These are phyloP conservation scores for Microctonus hyperodae DNA, from an alignment of 2,888 invertebrate genomes.

Conservation along the genomic window DNA sequence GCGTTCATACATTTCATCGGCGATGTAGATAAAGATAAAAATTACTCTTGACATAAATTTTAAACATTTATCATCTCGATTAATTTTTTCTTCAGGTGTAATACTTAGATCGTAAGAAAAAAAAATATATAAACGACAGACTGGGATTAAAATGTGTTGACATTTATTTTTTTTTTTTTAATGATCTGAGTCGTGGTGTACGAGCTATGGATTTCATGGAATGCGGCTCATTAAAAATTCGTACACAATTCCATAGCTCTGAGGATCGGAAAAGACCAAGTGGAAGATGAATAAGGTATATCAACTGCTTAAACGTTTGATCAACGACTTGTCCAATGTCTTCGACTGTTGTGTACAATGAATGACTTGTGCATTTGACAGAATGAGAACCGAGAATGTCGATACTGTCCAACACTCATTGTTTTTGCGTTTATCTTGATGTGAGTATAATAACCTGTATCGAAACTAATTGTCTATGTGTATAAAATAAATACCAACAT, in stretches of 20 bases:
- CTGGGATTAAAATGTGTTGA: neutral
- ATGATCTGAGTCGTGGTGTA: neutral
- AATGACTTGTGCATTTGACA: slow-evolving; percentile 15
- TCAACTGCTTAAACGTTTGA: slow-evolving; percentile 25
- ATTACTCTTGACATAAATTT: neutral
- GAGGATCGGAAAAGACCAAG: too few species aligned
- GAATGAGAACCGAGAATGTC: slow-evolving; percentile 21
- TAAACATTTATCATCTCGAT: neutral
- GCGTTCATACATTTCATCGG: neutral
- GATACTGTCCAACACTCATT: slow-evolving; percentile 36
- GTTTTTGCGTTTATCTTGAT: slow-evolving; percentile 33
- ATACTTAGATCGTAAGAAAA: too few species aligned
- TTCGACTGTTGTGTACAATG: too few species aligned
- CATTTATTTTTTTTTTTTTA: neutral
- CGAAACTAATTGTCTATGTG: neutral
- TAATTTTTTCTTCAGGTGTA: too few species aligned
- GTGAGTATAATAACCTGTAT: neutral
- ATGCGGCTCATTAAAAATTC: neutral
- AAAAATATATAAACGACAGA: too few species aligned
- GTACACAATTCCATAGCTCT: neutral
- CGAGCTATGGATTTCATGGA: neutral
- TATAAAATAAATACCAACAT: neutral
- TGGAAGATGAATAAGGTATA: neutral
- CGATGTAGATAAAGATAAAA: neutral
- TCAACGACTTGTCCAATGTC: slow-evolving; percentile 31